Conservation (phyloP, 2,797 vertebrate species). For the Trachops cirrhosus region DNA sequence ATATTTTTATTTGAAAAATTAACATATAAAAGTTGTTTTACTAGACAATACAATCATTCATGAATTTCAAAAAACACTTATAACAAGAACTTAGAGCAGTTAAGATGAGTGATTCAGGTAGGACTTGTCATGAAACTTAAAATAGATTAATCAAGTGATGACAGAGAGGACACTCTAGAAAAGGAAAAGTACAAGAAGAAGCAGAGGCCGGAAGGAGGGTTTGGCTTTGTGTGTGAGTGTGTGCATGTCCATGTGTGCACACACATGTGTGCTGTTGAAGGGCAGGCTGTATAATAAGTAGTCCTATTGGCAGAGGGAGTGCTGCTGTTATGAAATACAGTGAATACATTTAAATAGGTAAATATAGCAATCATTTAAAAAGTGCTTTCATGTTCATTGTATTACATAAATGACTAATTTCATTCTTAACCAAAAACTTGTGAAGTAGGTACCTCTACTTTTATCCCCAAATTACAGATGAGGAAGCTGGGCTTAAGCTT, state of each 20-base stretch:
- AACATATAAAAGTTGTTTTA: background rate
- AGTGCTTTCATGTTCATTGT: background rate
- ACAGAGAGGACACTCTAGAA: background rate
- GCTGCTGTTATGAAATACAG: background rate
- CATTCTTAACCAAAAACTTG: background rate
- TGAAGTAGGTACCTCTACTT: background rate
- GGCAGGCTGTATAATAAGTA: background rate
- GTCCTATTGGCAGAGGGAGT: background rate
- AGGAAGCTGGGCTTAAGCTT: background rate
- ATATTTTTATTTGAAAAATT: background rate
- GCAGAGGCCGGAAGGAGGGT: background rate
- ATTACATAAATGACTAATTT: background rate
- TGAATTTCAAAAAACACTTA: background rate
- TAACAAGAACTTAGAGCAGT: background rate
- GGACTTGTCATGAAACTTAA: background rate
- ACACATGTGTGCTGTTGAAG: background rate
- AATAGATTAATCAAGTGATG: background rate
- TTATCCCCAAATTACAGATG: background rate
- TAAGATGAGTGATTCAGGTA: background rate
- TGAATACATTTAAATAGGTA: no score
- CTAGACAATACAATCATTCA: background rate
- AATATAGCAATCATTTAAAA: background rate
- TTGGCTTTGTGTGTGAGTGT: background rate
- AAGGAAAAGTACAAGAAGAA: background rate
- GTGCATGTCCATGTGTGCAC: background rate